Percentiles rank a stretch among this genome's conserved stretches.
These are phyloP conservation scores for Eurypyga helias DNA, from an alignment of 2,113 vertebrate species.

Conservation along the genomic window DNA sequence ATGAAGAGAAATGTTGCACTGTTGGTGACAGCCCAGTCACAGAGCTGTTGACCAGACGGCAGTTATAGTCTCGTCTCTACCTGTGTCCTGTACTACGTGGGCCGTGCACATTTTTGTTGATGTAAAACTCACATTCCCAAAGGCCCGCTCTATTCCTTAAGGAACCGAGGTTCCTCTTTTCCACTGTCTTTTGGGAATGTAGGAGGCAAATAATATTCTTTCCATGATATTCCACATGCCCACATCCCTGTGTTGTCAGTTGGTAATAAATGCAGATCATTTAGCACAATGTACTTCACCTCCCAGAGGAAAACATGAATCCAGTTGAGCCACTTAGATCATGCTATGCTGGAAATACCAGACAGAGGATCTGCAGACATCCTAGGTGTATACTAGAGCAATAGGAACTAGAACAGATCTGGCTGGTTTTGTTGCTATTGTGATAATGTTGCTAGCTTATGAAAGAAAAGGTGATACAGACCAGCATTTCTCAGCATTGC, in stretches of 20 bases:
- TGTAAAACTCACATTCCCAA: background rate
- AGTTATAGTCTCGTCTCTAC: background rate
- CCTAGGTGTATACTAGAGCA: background rate
- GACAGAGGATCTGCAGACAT: background rate
- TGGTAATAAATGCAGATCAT: background rate
- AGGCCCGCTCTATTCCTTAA: background rate
- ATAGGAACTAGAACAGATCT: background rate
- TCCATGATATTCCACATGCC: background rate
- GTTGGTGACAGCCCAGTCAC: background rate
- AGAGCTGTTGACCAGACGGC: background rate
- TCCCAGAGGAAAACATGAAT: background rate
- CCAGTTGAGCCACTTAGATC: background rate
- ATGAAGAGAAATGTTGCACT: background rate
- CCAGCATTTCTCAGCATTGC: background rate
- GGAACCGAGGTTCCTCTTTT: background rate
- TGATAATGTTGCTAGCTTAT: background rate
- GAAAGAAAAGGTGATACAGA: background rate
- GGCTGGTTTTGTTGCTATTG: conserved; percentile 11
- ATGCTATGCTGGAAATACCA: background rate
- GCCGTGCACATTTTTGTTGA: background rate
- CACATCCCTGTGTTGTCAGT: background rate
- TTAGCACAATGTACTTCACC: background rate
- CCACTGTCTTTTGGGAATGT: background rate
- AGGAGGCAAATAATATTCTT: background rate
- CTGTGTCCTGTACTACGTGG: background rate